These are phyloP conservation scores for Gastracanthus pulcherrimus DNA, from an alignment of 2,888 invertebrate species.

Conservation along the genomic window DNA sequence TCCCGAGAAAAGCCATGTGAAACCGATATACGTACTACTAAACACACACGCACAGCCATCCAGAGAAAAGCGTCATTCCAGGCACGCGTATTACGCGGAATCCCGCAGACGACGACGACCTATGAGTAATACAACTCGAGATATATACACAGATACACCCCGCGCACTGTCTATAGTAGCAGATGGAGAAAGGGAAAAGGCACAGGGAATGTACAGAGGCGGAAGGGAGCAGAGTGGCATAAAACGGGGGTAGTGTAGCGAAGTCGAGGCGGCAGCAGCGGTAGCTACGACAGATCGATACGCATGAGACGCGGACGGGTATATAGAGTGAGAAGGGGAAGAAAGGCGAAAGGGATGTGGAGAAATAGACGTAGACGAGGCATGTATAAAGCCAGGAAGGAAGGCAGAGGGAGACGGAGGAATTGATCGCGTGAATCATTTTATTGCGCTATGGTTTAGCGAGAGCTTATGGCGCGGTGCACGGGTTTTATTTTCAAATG, in stretches of 20 bases:
- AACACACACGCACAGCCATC: no score
- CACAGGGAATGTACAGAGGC: not conserved
- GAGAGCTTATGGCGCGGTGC: not conserved
- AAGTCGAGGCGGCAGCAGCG: not conserved
- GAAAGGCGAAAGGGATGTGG: not conserved
- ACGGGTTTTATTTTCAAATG: not conserved
- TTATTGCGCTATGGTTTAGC: conserved; percentile 4
- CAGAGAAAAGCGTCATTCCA: not conserved
- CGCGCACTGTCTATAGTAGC: no score
- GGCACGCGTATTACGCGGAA: not conserved
- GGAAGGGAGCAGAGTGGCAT: conserved; percentile 7
- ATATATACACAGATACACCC: no score
- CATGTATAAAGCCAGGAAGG: no score
- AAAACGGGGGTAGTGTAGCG: conserved; percentile 16
- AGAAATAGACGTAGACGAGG: no score
- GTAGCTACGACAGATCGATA: conserved; percentile 6
- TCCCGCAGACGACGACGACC: no score
- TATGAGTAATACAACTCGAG: no score
- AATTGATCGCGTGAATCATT: conserved; percentile 48
- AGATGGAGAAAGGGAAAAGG: conserved; percentile 30
- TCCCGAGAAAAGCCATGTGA: conserved; percentile 17
- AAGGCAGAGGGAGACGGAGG: not conserved
- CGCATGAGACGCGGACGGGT: not conserved
- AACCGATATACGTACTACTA: conserved; percentile 10
- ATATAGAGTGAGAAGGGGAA: not conserved